Percentiles rank a stretch among this genome's conserved stretches.
These are phyloP conservation scores for Brienomyrus brachyistius DNA, from an alignment of 2,113 vertebrate genomes.

Conservation along the genomic window DNA sequence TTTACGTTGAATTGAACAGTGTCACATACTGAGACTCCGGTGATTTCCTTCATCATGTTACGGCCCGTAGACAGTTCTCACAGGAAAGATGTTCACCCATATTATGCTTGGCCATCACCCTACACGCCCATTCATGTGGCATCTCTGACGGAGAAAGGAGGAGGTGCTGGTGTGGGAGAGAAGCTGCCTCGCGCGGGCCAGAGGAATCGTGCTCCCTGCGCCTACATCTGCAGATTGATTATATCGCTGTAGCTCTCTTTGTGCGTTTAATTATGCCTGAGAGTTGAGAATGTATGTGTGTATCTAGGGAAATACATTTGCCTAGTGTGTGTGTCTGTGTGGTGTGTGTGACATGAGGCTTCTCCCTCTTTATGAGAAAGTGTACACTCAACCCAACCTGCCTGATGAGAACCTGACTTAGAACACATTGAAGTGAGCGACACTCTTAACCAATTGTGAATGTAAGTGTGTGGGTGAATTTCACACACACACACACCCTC, in stretches of 20 bases:
- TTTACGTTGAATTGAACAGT: not conserved
- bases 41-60: not conserved
- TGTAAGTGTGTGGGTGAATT: not conserved
- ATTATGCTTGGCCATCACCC: not conserved
- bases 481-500: too few species aligned
- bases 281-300: not conserved
- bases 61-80: not conserved
- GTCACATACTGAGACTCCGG: not conserved
- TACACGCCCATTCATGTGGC: not conserved
- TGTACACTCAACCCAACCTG: constrained; percentile 43
- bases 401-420: constrained; percentile 36
- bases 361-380: constrained; percentile 19
- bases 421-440: constrained; percentile 29
- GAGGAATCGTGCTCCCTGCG: not conserved
- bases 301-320: not conserved
- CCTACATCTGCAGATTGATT: not conserved
- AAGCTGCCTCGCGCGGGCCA: not conserved
- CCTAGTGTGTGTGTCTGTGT: not conserved
- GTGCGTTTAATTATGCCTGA: not conserved
- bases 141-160: not conserved
- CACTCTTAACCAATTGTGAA: constrained; percentile 29
- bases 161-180: not conserved
- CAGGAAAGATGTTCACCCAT: not conserved
- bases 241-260: not conserved
- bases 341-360: not conserved